Evolutionary conservation across 1,140 invertebrate genomes (phyloP).

Genomic region (Drosophila ambigua): DNA sequence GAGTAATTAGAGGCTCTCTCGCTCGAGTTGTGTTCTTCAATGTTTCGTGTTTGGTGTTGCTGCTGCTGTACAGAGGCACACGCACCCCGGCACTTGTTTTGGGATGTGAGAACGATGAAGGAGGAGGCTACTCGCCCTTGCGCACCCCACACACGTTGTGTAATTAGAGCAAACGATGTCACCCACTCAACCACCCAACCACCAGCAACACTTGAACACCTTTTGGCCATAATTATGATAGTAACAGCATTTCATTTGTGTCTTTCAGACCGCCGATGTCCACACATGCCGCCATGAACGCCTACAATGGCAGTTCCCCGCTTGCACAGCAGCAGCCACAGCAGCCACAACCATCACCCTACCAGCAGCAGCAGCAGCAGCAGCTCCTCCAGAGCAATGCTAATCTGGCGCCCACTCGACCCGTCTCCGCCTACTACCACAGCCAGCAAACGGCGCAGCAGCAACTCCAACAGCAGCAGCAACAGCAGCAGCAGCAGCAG

Average conservation of each 20-base stretch:
- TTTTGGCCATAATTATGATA: background rate
- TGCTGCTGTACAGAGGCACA: constrained; percentile 42
- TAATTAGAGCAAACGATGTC: constrained; percentile 26
- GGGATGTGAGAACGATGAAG: background rate
- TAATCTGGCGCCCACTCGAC: constrained; percentile 71
- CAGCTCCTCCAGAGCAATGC: constrained; percentile 53
- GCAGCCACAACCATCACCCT: constrained; percentile 54
- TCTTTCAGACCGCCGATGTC: constrained; percentile 58
- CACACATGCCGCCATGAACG: constrained; percentile 78
- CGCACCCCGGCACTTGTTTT: constrained; percentile 20
- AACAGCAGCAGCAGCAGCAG: constrained; percentile 67
- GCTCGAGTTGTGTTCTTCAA: too few relatives aligned
- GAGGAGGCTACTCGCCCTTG: background rate
- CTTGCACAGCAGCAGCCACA: constrained; percentile 63
- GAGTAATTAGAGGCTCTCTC: constrained; percentile 57
- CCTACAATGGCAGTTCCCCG: constrained; percentile 81
- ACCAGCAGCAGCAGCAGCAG: constrained; percentile 62
- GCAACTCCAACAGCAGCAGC: constrained; percentile 62
- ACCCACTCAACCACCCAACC: background rate
- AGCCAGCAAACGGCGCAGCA: constrained; percentile 66
- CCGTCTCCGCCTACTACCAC: constrained; percentile 78
- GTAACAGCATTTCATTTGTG: constrained; percentile 8
- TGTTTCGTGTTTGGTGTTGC: constrained; percentile 24
- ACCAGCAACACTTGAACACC: constrained; percentile 10
- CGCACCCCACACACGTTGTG: constrained; percentile 26